Evolutionary conservation across 2,797 vertebrate species (phyloP), one percentile per base, ranked within the genome.

Genomic region (Austrolebias charrua): DNA sequence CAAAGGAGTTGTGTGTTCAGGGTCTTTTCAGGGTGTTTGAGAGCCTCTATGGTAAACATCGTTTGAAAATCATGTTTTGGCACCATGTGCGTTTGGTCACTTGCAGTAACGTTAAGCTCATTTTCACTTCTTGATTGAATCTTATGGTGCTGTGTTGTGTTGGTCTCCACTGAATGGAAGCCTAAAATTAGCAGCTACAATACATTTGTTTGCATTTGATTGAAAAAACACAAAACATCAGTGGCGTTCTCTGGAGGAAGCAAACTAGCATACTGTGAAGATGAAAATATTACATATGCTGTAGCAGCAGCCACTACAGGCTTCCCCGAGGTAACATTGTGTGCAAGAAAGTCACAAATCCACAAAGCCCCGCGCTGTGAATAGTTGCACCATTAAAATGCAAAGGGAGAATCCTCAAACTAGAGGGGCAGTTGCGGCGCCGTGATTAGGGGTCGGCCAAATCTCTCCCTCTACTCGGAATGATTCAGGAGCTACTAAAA

Each of bases 381-480:
- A 52, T 29, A 40, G 43, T 58, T 19, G 3, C 42, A 16, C 5
- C n/a, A 59, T 55, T 68, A 54, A 57, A 24, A 71, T 59, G 28
- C 13, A 61, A 43, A 59, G 52, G 29, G 33, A 63, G n/a, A 65
- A 47, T 1, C 11, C 2, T 51, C 40, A 20, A 31, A 49, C 53
- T 42, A 40, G 15, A 60, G 16, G 48, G 40, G 55, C 6, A 10
- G 10, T 53, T 18, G 7, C 16, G 8, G 29, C 9, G 38, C 42
- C 19, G 57, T 71, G 65, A 71, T 71, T 47, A 13, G 9, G 8
- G 9, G 31, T 52, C 44, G 15, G n/a, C 42, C 31, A 68, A 67
- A 66, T 55, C 43, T 75, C 63, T 80, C 69, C 59, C 47, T 49
- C 67, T 11, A 31, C 59, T 73, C 53, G 12, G 65, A 63, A 63